Base-by-base conservation (phyloP, 1,140 invertebrate genomes). In the Bombus soroeensis region DNA sequence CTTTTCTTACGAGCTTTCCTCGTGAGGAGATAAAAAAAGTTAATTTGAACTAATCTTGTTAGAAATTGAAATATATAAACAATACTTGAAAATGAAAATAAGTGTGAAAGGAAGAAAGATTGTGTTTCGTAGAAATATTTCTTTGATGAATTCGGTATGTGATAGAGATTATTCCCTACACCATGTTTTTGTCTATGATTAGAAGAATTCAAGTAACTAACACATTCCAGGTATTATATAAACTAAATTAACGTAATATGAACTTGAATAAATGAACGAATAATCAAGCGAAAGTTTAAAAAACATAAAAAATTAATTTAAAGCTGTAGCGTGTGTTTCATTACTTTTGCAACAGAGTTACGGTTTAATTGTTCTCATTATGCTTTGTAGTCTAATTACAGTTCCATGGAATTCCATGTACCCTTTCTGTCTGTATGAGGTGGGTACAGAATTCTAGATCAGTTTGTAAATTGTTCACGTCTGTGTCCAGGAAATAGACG, bases 301-400 rank as follows among this genome's bases (percentile, higher is more conserved):
- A 59, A 64, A 22, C 3, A 22, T 13, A 18, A 28, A 41, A 66
- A 43, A 68, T 68, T 43, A 25, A 68, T 66, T 79, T 68, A 64
- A 66, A 79, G 68, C 41, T 47, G 62, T 34, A n/a, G 39, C 62
- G 6, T 28, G 18, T 62, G 28, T n/a, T 43, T 79, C 59, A n/a
- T 79, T 39, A 68, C n/a, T 34, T 43, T 79, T 34, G 47, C 25
- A 79, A 22, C 59, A 22, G 5, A 28, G n/a, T 43, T 39, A 47
- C 47, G 62, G 43, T 68, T 79, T 79, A 79, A 79, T 79, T 79
- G 41, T 68, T 79, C 77, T 66, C 41, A 47, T 79, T 79, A 79
- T 34, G 76, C 62, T 66, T 79, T 66, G 39, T 47, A 47, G 39
- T 79, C 62, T 66, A 41, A 66, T 79, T 79, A 79, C 18, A 77